Evolutionary conservation across 2,888 invertebrate species (phyloP).

Genomic region (Caenorhabditis sp.): DNA sequence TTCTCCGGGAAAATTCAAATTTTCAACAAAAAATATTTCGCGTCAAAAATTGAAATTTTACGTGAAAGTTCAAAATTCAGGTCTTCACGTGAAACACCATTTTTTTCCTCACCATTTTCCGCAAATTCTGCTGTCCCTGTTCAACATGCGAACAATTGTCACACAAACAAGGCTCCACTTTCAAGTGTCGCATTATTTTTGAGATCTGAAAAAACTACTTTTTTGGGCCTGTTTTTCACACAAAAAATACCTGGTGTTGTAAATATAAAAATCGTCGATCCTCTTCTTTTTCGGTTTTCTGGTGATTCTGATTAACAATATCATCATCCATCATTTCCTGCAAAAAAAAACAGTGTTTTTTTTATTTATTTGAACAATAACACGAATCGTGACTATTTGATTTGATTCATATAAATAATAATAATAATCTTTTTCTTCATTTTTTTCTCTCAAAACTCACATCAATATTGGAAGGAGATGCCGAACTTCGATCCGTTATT

Average conservation of each 20-base stretch:
- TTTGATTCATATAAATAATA: no score
- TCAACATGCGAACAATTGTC: conserved; percentile 17
- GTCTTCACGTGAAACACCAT: no score
- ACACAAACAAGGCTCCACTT: conserved; percentile 35
- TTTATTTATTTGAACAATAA: no score
- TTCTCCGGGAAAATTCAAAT: no score
- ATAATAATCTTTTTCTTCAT: no score
- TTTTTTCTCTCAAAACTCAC: conserved; percentile 12
- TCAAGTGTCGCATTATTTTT: conserved; percentile 41
- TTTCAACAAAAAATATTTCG: no score
- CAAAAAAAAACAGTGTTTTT: conserved; percentile 1
- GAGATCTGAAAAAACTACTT: conserved; percentile 35
- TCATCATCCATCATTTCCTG: conserved; percentile 34
- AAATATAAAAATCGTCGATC: conserved; percentile 21
- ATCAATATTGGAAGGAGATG: conserved; percentile 14
- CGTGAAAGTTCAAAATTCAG: no score
- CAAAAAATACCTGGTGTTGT: conserved; percentile 29
- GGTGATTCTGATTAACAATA: neutral
- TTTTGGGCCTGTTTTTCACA: neutral
- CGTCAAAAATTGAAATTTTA: no score
- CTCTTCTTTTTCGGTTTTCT: neutral
- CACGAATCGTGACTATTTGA: no score
- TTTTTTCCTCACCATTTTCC: conserved; percentile 11
- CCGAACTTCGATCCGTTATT: conserved; percentile 17
- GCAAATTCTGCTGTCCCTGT: conserved; percentile 1